Base-by-base conservation (phyloP, 1,140 invertebrate genomes). In the Temnothorax curvispinosus region DNA sequence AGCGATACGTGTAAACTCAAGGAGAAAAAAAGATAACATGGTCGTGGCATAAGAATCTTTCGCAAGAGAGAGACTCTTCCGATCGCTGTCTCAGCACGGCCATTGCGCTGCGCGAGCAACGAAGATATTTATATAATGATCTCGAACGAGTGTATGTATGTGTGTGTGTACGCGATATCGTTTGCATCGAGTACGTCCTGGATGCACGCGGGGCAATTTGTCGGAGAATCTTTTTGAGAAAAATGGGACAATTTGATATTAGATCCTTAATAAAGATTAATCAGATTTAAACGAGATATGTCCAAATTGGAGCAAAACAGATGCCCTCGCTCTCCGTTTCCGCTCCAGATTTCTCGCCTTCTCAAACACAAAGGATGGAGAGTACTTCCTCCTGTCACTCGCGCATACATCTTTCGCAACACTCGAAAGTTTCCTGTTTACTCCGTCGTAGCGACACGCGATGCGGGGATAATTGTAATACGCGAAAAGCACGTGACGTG, bases 1-100 rank as follows among this genome's bases (percentile, higher is more conserved):
- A 88, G 60, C 52, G 32, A 11, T 52, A 69, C n/a, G 67, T 67
- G 87, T 74, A 88, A 86, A 54, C 74, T 60, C 64, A 77, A 13
- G 64, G 60, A 75, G 38, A 41, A 41, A 71, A 56, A 56, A 75
- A 60, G 52, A 86, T 88, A 89, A 89, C 85, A 77, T 89, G 80
- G 74, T 27, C 44, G 27, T 27, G 9, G 54, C 41, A 56, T 86
- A 54, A 32, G 32, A 56, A 67, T 65, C 75, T 67, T 15, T 41
- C 38, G 41, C 67, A 88, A 47, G 65, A 65, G 62, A 65, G 35
- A 41, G 27, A 27, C 27, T 27, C 21, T 58, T 38, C 5, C 27
- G 38, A 80, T 71, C 44, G 81, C 81, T 86, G 75, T 41, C 76
- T 89, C 87, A 88, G 87, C 81, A 74, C 21, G 18, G 44, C 11